Conservation (phyloP, 2,888 invertebrate species). For the Punctoribates punctum region DNA sequence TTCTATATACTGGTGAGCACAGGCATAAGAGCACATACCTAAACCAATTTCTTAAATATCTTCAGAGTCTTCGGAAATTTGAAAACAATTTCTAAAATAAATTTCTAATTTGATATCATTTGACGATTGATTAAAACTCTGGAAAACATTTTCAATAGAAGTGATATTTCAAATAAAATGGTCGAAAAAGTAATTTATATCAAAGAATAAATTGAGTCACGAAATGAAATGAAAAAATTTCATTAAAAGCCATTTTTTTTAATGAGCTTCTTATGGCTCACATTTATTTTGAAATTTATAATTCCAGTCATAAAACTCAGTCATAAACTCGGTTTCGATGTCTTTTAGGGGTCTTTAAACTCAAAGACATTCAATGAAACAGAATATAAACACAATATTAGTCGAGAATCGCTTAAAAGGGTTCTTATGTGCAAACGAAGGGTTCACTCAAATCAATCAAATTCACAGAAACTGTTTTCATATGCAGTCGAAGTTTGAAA, state of each 20-base stretch:
- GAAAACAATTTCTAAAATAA: too few relatives aligned
- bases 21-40: neutral
- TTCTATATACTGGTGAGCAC: neutral
- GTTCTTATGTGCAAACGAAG: neutral
- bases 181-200: neutral
- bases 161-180: neutral
- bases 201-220: neutral
- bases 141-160: too few relatives aligned
- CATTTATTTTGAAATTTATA: constrained; percentile 21
- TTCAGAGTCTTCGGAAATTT: too few relatives aligned
- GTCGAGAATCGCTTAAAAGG: neutral
- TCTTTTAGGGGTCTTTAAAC: constrained; percentile 12
- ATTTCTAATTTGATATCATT: too few relatives aligned
- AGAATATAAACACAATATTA: constrained; percentile 10
- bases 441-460: neutral
- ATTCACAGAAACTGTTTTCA: neutral
- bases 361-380: neutral
- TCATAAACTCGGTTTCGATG: constrained; percentile 43
- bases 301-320: constrained; percentile 12
- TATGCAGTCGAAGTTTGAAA: neutral
- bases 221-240: neutral
- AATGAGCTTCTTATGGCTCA: neutral
- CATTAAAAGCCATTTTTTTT: constrained; percentile 4
- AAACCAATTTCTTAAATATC: too few relatives aligned
- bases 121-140: too few relatives aligned